Percentiles rank a stretch among this genome's conserved stretches.
Conservation (phyloP, 2,888 invertebrate genomes). For the Drosophila parthenogenetica region DNA sequence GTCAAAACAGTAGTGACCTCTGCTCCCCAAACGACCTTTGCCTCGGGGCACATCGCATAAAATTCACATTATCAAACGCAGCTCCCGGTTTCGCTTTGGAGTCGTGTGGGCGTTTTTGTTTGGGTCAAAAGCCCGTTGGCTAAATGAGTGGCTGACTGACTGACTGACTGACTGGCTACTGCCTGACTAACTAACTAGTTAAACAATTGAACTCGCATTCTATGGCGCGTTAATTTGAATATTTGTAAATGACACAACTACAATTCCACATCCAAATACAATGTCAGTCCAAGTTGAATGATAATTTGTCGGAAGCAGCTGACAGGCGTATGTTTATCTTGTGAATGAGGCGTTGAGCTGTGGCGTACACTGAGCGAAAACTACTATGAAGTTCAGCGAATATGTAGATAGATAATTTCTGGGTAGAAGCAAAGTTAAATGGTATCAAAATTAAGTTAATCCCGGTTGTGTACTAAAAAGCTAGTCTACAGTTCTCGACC, state of each 20-base stretch:
- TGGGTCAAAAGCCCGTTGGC: constrained; percentile 68
- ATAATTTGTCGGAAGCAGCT: constrained; percentile 78
- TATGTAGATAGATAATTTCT: too few species aligned
- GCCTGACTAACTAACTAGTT: constrained; percentile 50
- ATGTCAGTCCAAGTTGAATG: constrained; percentile 54
- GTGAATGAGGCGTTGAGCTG: constrained; percentile 65
- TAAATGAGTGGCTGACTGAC: constrained; percentile 7
- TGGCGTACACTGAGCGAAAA: constrained; percentile 50
- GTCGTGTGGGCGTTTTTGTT: constrained; percentile 66
- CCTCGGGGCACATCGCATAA: constrained; percentile 57
- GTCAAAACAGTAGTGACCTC: constrained; percentile 24
- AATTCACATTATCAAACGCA: constrained; percentile 68
- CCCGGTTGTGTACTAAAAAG: too few species aligned
- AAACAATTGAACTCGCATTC: constrained; percentile 75
- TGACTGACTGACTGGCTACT: constrained; percentile 7
- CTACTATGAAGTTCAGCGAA: neutral
- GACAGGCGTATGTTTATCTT: constrained; percentile 80
- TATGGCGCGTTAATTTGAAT: constrained; percentile 76
- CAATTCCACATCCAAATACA: constrained; percentile 11
- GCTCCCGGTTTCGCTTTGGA: constrained; percentile 20
- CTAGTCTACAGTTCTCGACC: too few species aligned
- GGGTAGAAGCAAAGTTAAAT: too few species aligned
- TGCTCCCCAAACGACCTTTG: constrained; percentile 23
- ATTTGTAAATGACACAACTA: constrained; percentile 57
- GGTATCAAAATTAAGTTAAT: too few species aligned